Evolutionary conservation across 2,888 invertebrate genomes (phyloP), one percentile per base, ranked within the genome.

Genomic region (Argyresthia albistria): DNA sequence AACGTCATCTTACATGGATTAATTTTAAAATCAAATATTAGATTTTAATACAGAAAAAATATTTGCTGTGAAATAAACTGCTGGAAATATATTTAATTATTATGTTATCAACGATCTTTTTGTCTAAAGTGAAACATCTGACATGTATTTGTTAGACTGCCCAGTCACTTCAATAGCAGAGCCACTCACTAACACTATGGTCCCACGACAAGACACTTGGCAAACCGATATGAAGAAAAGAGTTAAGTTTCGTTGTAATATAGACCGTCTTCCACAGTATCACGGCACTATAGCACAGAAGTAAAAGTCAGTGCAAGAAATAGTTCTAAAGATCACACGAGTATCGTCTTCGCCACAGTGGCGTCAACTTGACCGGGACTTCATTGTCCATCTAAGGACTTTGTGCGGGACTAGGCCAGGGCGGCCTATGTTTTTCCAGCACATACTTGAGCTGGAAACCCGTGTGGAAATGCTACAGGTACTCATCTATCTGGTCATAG

Each of bases 401-500:
- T 45, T 46, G 46, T 39, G 46, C 46, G n/a, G 78, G 73, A 59
- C 74, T 73, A 9, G 81, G 80, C 81, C 81, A 84, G 8, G 82
- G 80, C 0, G 84, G 83, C 76, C 82, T 68, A 67, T 76, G 73
- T 59, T 81, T 82, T 73, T 86, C 84, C 76, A 87, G 76, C 66
- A 83, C 84, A 59, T 84, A 86, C 70, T 86, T 84, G 55, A 86
- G 78, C 80, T 84, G 87, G 72, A 87, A 84, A 73, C 80, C 74
- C 56, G 83, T 82, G 57, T 86, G 83, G 56, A 84, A 86, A 83
- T 86, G 87, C 86, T 90, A 91, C 89, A 90, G 90, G 65, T 90
- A 90, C 71, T 90, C 90, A 66, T 91, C 90, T 68, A 90, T 88
- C 67, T 88, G 87, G 56, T 88, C 88, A 52, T 89, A 88, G 64